phyloP scores from a whole-genome alignment of 2,888 invertebrate genomes.

The Ferrisia virgata region DNA sequence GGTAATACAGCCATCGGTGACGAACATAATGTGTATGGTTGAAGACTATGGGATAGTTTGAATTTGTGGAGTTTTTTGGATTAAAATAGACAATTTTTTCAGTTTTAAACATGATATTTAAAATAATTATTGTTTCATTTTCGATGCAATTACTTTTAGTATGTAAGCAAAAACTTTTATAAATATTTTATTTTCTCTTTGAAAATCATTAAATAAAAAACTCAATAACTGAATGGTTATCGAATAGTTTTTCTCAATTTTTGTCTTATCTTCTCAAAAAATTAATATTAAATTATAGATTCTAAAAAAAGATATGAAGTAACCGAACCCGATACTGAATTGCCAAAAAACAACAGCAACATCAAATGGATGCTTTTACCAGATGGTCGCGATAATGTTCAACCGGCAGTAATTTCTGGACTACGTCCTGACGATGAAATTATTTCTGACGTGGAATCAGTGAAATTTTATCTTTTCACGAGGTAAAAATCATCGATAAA shows the following conservation, averaged over 20 bases:
- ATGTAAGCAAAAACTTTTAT: background rate
- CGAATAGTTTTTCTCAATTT: background rate
- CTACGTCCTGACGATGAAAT: constrained; percentile 46
- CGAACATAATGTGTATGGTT: background rate
- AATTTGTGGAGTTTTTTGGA: background rate
- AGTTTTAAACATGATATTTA: background rate
- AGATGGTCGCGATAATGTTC: constrained; percentile 50
- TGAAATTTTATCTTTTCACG: constrained; percentile 50
- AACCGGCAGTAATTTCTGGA: constrained; percentile 50
- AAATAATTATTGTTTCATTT: background rate
- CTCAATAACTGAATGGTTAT: no score
- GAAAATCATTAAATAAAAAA: no score
- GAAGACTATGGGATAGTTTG: background rate
- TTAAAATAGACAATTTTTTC: background rate
- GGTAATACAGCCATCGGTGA: background rate
- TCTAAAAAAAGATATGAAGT: constrained; percentile 33
- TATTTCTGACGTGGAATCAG: constrained; percentile 46
- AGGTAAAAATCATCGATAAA: constrained; percentile 49
- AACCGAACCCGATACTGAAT: constrained; percentile 37
- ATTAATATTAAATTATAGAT: background rate
- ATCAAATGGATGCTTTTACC: constrained; percentile 51
- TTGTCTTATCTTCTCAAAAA: background rate
- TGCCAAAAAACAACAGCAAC: constrained; percentile 42
- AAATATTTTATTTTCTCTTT: no score
- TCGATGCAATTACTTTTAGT: background rate